Evolutionary conservation across 1,140 invertebrate genomes (phyloP), one percentile per base, ranked within the genome.

Genomic region (Rhopalosiphum padi): DNA sequence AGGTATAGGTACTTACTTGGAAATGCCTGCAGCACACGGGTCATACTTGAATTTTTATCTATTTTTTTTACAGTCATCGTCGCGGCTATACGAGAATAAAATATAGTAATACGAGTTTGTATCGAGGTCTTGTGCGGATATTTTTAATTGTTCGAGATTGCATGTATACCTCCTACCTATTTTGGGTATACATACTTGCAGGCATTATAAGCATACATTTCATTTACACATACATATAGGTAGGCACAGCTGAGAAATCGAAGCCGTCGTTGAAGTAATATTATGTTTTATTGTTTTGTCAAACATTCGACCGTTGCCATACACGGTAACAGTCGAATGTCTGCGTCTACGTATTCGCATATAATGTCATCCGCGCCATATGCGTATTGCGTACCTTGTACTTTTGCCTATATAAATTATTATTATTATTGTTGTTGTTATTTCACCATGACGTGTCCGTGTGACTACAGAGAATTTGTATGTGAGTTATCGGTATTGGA

Each of bases 211-310:
- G 60, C n/a, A 4, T 77, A n/a, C 60, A 18, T 77, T 77, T n/a
- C 18, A 77, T 77, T 30, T 60, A 60, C 30, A 60, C 55, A 25
- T 18, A 15, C 15, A 60, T 30, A 60, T 60, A 15, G 30, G 30
- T n/a, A 53, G 22, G 22, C 6, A 53, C 53, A 23, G 21, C 22
- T 23, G 53, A 77, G 60, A n/a, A 77, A 77, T 77, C 60, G 4
- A n/a, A 77, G 30, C 8, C 30, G 25, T 35, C 60, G 30, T 77
- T 1, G n/a, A 77, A n/a, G 30, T 35, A 77, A 77, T 77, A 18
- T 68, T 77, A 35, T 77, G 30, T 77, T 77, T 77, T 77, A 77
- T n/a, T 77, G 60, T 77, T 77, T 77, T 77, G 60, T 77, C 60
- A 77, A 77, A 77, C 60, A 77, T 77, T 77, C 60, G n/a, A 77